phyloP scores from a whole-genome alignment of 64 coral and sea anemone genomes.

The Platygyra sinensis region DNA sequence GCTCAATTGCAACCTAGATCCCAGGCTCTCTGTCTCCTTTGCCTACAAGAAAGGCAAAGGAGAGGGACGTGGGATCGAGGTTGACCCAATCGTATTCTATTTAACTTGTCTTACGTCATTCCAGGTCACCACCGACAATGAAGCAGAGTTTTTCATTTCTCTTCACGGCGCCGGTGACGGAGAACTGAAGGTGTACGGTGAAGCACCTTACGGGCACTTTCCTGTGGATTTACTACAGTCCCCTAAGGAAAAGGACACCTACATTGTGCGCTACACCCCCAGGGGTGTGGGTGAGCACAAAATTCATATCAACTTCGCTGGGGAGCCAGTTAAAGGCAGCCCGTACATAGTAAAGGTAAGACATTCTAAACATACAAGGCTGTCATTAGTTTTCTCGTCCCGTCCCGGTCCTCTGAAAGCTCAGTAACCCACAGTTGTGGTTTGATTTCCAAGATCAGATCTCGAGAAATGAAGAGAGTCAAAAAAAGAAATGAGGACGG shows the following conservation, averaged over 20 bases:
- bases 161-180: constrained; percentile 76
- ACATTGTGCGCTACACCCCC: constrained; percentile 66
- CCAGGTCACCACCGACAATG: constrained; percentile 7
- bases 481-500: no score
- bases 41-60: no score
- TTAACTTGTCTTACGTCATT: neutral
- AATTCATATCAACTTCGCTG: constrained; percentile 71
- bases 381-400: neutral
- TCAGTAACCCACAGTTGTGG: no score
- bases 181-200: constrained; percentile 76
- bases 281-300: constrained; percentile 74
- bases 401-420: neutral
- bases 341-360: constrained; percentile 83
- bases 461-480: no score
- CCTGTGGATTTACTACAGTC: constrained; percentile 73
- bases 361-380: neutral
- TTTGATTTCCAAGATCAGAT: no score
- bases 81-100: neutral
- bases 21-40: no score
- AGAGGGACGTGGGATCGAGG: no score
- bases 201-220: constrained; percentile 79
- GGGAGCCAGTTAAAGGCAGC: constrained; percentile 68
- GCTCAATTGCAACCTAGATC: no score
- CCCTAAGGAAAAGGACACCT: constrained; percentile 63
- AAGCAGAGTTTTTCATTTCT: constrained; percentile 79